Conservation (phyloP, 2,797 vertebrate genomes). For the Gephyroberyx darwinii region DNA sequence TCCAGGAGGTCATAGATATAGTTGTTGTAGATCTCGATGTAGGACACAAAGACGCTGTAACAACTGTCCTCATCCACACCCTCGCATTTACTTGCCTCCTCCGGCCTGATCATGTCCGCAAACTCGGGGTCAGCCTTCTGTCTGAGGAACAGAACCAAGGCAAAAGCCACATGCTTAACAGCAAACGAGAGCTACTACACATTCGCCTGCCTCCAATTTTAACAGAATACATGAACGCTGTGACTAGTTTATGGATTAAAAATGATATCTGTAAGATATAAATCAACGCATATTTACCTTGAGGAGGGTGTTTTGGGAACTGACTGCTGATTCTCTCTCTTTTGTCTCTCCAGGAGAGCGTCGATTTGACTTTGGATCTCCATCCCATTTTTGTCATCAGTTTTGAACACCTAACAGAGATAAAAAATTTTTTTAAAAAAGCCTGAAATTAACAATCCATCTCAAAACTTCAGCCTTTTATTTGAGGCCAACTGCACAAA, state of each 20-base stretch:
- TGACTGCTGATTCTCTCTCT: slow-evolving; percentile 83
- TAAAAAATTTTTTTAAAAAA: neutral
- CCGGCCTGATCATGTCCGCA: slow-evolving; percentile 91
- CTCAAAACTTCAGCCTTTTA: neutral
- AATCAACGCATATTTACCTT: slow-evolving; percentile 76
- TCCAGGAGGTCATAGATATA: slow-evolving; percentile 98
- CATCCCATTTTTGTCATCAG: slow-evolving; percentile 96
- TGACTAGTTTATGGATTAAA: neutral
- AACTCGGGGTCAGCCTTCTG: slow-evolving; percentile 91
- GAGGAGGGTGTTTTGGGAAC: slow-evolving; percentile 84
- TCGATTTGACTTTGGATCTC: slow-evolving; percentile 93
- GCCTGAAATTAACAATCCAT: neutral
- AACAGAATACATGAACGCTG: too few relatives aligned
- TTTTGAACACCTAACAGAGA: slow-evolving; percentile 90
- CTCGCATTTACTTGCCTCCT: slow-evolving; percentile 86
- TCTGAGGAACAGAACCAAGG: slow-evolving; percentile 68
- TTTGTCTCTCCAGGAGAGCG: slow-evolving; percentile 93
- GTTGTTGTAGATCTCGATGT: slow-evolving; percentile 98
- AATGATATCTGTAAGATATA: neutral
- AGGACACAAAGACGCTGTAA: slow-evolving; percentile 95
- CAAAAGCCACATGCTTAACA: neutral
- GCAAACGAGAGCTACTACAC: neutral
- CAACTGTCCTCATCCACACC: slow-evolving; percentile 94
- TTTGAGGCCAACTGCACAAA: neutral
- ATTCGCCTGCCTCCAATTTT: neutral